phyloP scores from a whole-genome alignment of 2,797 vertebrate species.

The Silurus aristotelis region DNA sequence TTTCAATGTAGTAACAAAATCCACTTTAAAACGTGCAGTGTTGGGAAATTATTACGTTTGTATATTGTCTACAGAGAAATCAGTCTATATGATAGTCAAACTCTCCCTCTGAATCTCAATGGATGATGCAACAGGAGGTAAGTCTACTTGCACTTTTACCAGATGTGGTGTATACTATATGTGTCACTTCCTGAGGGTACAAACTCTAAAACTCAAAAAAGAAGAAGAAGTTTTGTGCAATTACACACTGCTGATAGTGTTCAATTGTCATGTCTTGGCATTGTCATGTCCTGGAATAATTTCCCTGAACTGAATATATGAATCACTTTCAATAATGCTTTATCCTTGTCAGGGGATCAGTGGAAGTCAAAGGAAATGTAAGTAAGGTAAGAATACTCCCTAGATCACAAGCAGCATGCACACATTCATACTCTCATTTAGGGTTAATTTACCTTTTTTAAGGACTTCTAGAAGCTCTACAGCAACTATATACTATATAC shows the following conservation, averaged over 20 bases:
- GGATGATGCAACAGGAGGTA: neutral
- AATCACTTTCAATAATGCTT: neutral
- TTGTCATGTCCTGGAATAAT: neutral
- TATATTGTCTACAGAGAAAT: neutral
- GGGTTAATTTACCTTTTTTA: neutral
- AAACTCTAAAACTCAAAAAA: neutral
- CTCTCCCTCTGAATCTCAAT: too few species aligned
- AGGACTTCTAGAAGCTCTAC: neutral
- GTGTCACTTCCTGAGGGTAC: neutral
- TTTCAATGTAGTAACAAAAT: neutral
- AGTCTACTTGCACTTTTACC: neutral
- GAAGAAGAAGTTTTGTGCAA: neutral
- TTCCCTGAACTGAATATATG: too few species aligned
- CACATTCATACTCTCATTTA: neutral
- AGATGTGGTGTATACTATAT: neutral
- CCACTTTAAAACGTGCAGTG: neutral
- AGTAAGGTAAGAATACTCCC: neutral
- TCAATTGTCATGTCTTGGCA: neutral
- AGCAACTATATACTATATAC: neutral
- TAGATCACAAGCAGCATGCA: neutral
- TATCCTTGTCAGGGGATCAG: neutral
- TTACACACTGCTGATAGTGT: neutral
- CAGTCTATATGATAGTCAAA: neutral
- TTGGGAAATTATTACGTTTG: neutral
- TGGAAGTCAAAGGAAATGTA: neutral